These are phyloP conservation scores for Pocota personata DNA, from an alignment of 2,888 invertebrate genomes.

Conservation along the genomic window DNA sequence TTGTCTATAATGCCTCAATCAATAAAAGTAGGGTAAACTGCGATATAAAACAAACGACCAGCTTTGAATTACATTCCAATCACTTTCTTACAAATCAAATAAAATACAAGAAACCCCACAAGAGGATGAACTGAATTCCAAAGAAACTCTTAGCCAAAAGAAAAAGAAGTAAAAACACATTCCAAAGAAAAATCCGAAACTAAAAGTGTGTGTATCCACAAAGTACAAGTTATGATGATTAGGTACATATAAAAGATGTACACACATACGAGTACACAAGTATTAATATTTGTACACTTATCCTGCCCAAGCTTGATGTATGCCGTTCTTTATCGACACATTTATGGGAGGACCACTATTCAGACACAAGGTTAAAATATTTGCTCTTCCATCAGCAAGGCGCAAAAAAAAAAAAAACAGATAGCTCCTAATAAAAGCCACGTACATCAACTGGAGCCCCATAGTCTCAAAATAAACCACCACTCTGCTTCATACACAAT, in stretches of 20 bases:
- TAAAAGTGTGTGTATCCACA: background rate
- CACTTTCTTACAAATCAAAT: slow-evolving; percentile 1
- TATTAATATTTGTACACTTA: background rate
- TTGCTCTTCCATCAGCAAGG: too few species aligned
- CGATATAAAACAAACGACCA: background rate
- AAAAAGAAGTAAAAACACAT: too few species aligned
- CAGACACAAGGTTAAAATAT: background rate
- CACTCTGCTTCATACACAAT: background rate
- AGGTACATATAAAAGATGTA: background rate
- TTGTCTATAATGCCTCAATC: background rate
- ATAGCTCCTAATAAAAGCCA: slow-evolving; percentile 6
- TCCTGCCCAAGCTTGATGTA: background rate
- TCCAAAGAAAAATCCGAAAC: slow-evolving; percentile 1
- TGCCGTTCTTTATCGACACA: background rate
- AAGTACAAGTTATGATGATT: background rate
- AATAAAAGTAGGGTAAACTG: background rate
- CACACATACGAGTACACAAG: background rate
- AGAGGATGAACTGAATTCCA: background rate
- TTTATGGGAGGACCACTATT: background rate
- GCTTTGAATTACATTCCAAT: background rate
- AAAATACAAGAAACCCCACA: background rate
- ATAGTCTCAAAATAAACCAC: background rate
- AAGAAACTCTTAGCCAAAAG: slow-evolving; percentile 4
- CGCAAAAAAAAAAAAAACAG: too few species aligned
- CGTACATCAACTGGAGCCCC: background rate